Evolutionary conservation across 2,888 invertebrate species (phyloP).

Genomic region (Marasmarcha lunaedactyla): DNA sequence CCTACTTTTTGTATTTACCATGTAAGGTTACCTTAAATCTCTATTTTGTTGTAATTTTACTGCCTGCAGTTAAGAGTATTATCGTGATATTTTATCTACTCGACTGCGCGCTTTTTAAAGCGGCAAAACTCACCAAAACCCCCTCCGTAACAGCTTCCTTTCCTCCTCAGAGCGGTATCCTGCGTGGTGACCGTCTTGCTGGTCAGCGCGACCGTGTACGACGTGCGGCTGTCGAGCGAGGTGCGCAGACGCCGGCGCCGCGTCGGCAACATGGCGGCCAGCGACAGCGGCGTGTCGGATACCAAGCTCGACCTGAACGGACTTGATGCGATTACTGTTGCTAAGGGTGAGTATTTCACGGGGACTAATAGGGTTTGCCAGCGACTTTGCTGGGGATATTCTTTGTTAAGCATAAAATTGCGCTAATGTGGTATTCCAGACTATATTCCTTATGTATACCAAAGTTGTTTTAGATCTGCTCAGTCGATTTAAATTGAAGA

Average conservation of each 20-base stretch:
- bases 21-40: too few species aligned
- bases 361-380: not conserved
- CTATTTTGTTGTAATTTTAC: too few species aligned
- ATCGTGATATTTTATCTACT: too few species aligned
- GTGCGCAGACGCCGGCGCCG: slow-evolving; percentile 42
- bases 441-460: too few species aligned
- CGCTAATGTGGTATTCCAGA: too few species aligned
- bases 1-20: too few species aligned
- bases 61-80: too few species aligned
- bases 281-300: slow-evolving; percentile 39
- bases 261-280: slow-evolving; percentile 41
- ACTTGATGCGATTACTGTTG: slow-evolving; percentile 40
- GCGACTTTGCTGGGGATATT: slow-evolving; percentile 1
- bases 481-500: too few species aligned
- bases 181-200: slow-evolving; percentile 60
- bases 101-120: too few species aligned
- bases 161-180: slow-evolving; percentile 34
- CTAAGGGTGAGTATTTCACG: slow-evolving; percentile 28
- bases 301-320: slow-evolving; percentile 58
- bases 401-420: slow-evolving; percentile 1
- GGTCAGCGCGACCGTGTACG: slow-evolving; percentile 77
- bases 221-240: slow-evolving; percentile 63
- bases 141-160: too few species aligned
- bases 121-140: too few species aligned
- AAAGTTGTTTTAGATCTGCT: too few species aligned